These are phyloP conservation scores for Perca flavescens DNA, from an alignment of 2,113 vertebrate genomes.

Conservation along the genomic window DNA sequence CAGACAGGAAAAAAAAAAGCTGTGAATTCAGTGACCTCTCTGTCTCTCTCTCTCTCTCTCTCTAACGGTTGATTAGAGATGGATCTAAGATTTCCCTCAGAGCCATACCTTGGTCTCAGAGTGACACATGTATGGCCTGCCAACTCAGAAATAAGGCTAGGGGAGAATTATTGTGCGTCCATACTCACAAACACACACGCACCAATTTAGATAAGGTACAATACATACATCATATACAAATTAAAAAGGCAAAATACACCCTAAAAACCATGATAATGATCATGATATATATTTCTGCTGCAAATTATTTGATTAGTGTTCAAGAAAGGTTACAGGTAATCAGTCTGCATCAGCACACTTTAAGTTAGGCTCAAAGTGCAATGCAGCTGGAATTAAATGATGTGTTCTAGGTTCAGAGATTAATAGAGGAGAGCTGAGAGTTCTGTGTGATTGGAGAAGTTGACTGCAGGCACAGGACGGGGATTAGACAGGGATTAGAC, in stretches of 20 bases:
- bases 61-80: slow-evolving; percentile 60
- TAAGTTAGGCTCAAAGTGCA: slow-evolving; percentile 12
- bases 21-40: slow-evolving; percentile 50
- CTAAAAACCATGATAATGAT: background rate
- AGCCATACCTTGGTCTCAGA: slow-evolving; percentile 48
- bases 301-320: background rate
- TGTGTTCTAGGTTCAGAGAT: slow-evolving; percentile 45
- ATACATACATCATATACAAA: background rate
- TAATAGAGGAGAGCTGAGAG: slow-evolving; percentile 33
- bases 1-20: slow-evolving; percentile 22
- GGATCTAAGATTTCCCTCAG: slow-evolving; percentile 54
- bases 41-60: background rate
- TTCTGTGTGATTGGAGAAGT: slow-evolving; percentile 26
- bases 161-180: background rate
- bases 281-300: background rate
- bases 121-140: slow-evolving; percentile 64
- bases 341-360: background rate
- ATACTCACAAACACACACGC: background rate
- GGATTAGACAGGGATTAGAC: slow-evolving; percentile 36
- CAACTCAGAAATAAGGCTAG: slow-evolving; percentile 38
- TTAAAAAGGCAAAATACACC: background rate
- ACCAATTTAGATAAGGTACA: background rate
- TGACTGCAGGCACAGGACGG: slow-evolving; percentile 21
- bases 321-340: slow-evolving; percentile 6
- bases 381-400: slow-evolving; percentile 49